phyloP scores from a whole-genome alignment of 2,113 vertebrate species.

The Pachycephala philippinensis region DNA sequence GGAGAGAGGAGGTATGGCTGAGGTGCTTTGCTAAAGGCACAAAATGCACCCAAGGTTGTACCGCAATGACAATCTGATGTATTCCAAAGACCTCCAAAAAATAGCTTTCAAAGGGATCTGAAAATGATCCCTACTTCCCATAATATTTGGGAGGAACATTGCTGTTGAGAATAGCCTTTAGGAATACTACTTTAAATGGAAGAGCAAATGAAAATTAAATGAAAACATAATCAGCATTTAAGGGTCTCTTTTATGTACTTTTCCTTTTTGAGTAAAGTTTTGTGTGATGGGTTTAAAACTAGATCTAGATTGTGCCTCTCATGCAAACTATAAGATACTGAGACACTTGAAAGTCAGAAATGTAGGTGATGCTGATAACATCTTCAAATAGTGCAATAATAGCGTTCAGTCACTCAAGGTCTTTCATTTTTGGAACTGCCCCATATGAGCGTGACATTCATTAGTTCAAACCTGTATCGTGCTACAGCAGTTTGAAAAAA shows the following conservation, averaged over 20 bases:
- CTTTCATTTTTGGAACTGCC: slow-evolving; percentile 63
- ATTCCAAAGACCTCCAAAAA: not conserved
- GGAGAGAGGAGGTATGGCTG: not conserved
- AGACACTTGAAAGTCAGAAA: slow-evolving; percentile 64
- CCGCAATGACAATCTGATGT: not conserved
- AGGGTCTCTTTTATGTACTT: not conserved
- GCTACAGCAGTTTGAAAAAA: not conserved
- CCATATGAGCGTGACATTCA: slow-evolving; percentile 49
- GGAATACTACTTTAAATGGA: not conserved
- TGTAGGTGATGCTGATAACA: slow-evolving; percentile 35
- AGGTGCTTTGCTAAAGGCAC: not conserved
- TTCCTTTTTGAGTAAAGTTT: not conserved
- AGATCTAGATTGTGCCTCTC: not conserved
- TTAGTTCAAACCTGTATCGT: slow-evolving; percentile 11
- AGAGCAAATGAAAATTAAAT: not conserved
- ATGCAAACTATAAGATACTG: not conserved
- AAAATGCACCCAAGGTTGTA: not conserved
- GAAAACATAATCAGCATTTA: not conserved
- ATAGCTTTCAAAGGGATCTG: not conserved
- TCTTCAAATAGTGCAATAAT: slow-evolving; percentile 10
- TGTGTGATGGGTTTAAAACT: not conserved
- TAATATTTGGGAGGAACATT: not conserved
- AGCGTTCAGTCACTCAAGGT: slow-evolving; percentile 14
- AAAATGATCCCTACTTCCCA: not conserved
- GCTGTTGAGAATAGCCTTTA: not conserved